phyloP scores from a whole-genome alignment of 2,888 invertebrate species.

The Alcis repandata region DNA sequence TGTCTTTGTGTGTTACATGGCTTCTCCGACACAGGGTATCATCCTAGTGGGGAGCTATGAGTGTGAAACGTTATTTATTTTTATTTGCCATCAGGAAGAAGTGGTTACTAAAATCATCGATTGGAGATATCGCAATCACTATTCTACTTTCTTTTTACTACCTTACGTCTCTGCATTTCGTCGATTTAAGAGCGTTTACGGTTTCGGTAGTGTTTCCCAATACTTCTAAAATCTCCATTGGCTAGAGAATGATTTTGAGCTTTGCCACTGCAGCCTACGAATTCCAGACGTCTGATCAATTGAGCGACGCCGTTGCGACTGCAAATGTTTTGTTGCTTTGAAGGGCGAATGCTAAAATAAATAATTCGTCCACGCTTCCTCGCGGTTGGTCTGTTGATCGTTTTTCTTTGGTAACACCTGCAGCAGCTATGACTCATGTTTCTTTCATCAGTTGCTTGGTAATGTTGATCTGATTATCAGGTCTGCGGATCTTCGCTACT shows the following conservation, averaged over 20 bases:
- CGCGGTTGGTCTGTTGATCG: not conserved
- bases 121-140: not conserved
- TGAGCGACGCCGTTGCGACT: not conserved
- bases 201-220: not conserved
- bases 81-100: slow-evolving; percentile 11
- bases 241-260: not conserved
- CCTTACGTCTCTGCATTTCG: slow-evolving; percentile 6
- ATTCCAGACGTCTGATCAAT: not conserved
- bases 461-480: not conserved
- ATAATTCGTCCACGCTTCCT: not conserved
- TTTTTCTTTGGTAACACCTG: not conserved
- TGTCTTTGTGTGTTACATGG: too few relatives aligned
- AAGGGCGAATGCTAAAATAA: not conserved
- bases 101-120: slow-evolving; percentile 1
- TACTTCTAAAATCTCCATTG: slow-evolving; percentile 2
- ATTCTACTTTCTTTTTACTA: not conserved
- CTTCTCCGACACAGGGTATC: too few relatives aligned
- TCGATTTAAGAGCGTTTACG: not conserved
- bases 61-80: too few relatives aligned
- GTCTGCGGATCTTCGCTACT: not conserved
- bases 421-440: slow-evolving; percentile 2
- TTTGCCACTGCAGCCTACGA: not conserved
- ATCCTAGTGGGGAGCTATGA: too few relatives aligned
- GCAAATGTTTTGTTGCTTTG: slow-evolving; percentile 1
- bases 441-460: not conserved